A percentile compares a stretch with the other conserved stretches of the same genome.
phyloP scores from a whole-genome alignment of 2,113 vertebrate species.

The Pachycephala philippinensis region DNA sequence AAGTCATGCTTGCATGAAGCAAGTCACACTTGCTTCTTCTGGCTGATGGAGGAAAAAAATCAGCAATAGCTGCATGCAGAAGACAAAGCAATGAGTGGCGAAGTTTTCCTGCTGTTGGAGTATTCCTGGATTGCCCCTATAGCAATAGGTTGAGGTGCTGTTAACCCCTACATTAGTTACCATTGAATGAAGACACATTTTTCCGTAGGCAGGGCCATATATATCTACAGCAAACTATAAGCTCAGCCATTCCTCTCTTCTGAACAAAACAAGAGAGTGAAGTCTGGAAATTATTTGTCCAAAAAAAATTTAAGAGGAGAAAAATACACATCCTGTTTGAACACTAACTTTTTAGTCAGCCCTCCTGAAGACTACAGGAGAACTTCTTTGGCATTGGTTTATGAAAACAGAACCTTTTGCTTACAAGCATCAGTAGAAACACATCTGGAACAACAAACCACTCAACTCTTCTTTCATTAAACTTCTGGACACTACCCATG shows the following conservation, averaged over 20 bases:
- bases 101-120: background rate
- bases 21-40: background rate
- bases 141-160: background rate
- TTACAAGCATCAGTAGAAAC: background rate
- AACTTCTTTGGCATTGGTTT: background rate
- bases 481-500: background rate
- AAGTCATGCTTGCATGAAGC: background rate
- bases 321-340: background rate
- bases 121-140: background rate
- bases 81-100: background rate
- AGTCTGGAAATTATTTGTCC: background rate
- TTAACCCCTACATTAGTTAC: background rate
- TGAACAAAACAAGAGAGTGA: background rate
- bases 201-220: fast-evolving
- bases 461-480: background rate
- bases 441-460: background rate
- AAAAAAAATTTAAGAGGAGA: background rate
- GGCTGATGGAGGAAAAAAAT: background rate
- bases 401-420: background rate
- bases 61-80: background rate
- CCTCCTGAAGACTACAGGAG: background rate
- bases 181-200: background rate
- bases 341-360: background rate
- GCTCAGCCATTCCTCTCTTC: background rate
- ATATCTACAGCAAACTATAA: background rate